Evolutionary conservation across 2,888 invertebrate species (phyloP), one percentile per base, ranked within the genome.

Genomic region (Leptopilina myrica): DNA sequence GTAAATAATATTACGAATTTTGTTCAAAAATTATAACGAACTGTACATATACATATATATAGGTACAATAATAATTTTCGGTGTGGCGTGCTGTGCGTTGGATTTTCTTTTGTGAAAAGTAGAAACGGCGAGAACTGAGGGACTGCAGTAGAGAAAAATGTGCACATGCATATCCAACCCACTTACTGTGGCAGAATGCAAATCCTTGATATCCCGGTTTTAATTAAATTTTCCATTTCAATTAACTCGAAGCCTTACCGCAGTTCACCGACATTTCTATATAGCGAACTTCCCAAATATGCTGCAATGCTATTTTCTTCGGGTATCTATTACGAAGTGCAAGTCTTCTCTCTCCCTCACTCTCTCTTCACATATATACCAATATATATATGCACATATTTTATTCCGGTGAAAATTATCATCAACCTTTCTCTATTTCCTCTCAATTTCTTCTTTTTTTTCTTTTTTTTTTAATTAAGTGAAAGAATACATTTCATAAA

Each of bases 201-300:
- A 66, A 77, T 65, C 65, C 65, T 64, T 66, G 49, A 64, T 64
- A 69, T 76, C 65, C 78, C 56, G 46, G 75, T 79, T 79, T 82
- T 82, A 80, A 82, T 82, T 82, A 82, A 82, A 82, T 82, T 80
- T 82, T 78, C 76, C 81, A 77, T 81, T 82, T 81, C 79, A 80
- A 79, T 82, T 82, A 82, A 81, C 78, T 62, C 64, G 81, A 81
- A 79, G 77, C 78, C 80, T 81, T 82, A 81, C 79, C 80, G 76
- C 81, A 78, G 81, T 81, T 82, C 81, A 78, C 78, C 78, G 43
- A 73, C 56, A 40, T 73, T 15, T 73, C 33, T 56, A 56, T 73
- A 59, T 40, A 73, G 56, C 73, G 6, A 56, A 73, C 73, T 73
- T 73, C 73, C 56, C 56, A 73, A 73, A 73, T 73, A 73, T 56